Base-by-base conservation (phyloP, 1,140 invertebrate genomes). In the Habropoda laboriosa region DNA sequence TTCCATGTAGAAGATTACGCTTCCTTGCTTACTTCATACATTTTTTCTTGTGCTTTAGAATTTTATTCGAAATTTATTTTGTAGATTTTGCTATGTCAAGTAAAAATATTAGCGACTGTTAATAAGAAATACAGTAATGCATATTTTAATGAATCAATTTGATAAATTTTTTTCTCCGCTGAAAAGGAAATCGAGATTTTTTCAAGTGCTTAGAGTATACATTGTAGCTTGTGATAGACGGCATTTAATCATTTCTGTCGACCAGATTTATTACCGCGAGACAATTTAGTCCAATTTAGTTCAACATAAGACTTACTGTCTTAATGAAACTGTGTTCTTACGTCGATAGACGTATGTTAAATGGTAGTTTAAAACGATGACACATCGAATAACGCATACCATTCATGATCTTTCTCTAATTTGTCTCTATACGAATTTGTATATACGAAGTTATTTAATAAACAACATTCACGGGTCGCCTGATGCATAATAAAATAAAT, bases 211-310 rank as follows among this genome's bases (percentile, higher is more conserved):
- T 51, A 68, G 32, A 13, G 4, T 45, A 47, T 35, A 49, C 5
- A 70, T 49, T 27, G 8, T 32, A 75, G 30, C 24, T 55, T 16
- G 16, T 55, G 7, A 57, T 53, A 55, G 16, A 45, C 12, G 8
- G 32, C 42, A 70, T 60, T 70, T 70, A 60, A 58, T 49, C 24
- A 27, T 70, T 38, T 70, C 53, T 30, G 18, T 40, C 3, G 18
- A 49, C 16, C 3, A 21, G 32, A 70, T 78, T 47, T 70, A 40
- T 47, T 24, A 32, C 18, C 24, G 27, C 32, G 51, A 38, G 49
- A 60, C 45, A 71, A 78, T 78, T 78, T 71, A 78, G 55, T 60
- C 32, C 42, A 78, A 60, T 71, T 71, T 78, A 78, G 35, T 38
- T 40, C 51, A 42, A 38, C 24, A 58, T 70, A 68, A 77, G 53